Conservation (phyloP, 1,140 invertebrate species). For the Dreissena polymorpha region DNA sequence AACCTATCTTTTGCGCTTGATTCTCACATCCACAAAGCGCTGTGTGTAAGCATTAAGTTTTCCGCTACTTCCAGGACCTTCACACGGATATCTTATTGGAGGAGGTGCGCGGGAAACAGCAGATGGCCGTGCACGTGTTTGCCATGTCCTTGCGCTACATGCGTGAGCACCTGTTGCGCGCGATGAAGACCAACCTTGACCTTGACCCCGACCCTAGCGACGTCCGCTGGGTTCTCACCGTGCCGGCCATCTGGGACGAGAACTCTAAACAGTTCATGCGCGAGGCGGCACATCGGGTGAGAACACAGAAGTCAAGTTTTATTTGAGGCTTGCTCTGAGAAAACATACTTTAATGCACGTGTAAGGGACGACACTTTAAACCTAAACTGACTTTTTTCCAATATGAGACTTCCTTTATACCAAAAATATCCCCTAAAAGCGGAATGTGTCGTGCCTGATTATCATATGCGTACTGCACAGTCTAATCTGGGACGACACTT, state of each 20-base stretch:
- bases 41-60: no score
- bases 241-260: slow-evolving; percentile 77
- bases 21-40: no score
- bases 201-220: slow-evolving; percentile 71
- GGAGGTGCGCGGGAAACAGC: slow-evolving; percentile 70
- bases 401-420: no score
- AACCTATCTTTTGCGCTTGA: no score
- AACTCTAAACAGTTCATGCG: slow-evolving; percentile 78
- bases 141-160: slow-evolving; percentile 73
- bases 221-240: slow-evolving; percentile 75
- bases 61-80: slow-evolving; percentile 62
- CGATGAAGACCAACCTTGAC: slow-evolving; percentile 66
- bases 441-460: no score
- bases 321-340: no score
- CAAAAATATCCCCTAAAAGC: no score
- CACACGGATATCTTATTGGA: slow-evolving; percentile 73
- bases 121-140: slow-evolving; percentile 73
- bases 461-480: no score
- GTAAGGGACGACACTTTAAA: no score
- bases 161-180: slow-evolving; percentile 63
- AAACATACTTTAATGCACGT: no score
- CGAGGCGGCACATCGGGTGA: slow-evolving; percentile 73
- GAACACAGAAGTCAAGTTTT: background rate
- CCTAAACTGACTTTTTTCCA: no score
- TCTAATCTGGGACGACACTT: no score